phyloP scores from a whole-genome alignment of 2,113 vertebrate species.

The Cyprinodon variegatus region DNA sequence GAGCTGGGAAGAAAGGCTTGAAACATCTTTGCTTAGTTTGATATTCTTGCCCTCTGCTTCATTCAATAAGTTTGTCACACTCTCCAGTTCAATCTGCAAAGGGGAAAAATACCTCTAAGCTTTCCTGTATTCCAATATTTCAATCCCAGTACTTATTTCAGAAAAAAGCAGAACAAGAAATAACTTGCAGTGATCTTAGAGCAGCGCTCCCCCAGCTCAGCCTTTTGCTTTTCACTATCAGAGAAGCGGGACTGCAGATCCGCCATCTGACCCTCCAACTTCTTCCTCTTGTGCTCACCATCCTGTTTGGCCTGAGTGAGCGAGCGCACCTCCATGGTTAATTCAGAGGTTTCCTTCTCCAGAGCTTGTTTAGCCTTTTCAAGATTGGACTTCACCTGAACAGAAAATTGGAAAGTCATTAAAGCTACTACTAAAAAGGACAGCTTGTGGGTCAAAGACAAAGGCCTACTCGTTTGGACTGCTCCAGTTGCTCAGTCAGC shows the following conservation, averaged over 20 bases:
- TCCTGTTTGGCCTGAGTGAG: slow-evolving; percentile 90
- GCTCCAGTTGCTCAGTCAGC: slow-evolving; percentile 92
- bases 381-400: slow-evolving; percentile 88
- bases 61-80: slow-evolving; percentile 85
- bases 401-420: neutral
- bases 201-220: slow-evolving; percentile 89
- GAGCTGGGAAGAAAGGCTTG: slow-evolving; percentile 88
- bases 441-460: neutral
- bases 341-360: slow-evolving; percentile 90
- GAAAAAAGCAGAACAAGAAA: neutral
- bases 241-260: slow-evolving; percentile 89
- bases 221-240: slow-evolving; percentile 87
- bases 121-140: accelerated
- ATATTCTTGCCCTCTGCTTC: slow-evolving; percentile 94
- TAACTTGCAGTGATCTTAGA: slow-evolving; percentile 87
- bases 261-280: slow-evolving; percentile 89
- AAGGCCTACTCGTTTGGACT: slow-evolving; percentile 88
- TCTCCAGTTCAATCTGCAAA: slow-evolving; percentile 88
- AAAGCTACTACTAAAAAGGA: neutral
- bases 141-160: neutral
- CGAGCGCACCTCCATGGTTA: slow-evolving; percentile 86
- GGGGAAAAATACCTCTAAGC: neutral
- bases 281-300: slow-evolving; percentile 94
- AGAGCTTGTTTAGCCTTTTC: slow-evolving; percentile 92
- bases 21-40: slow-evolving; percentile 92